phyloP scores from a whole-genome alignment of 2,113 vertebrate species.

The Thunnus thynnus region DNA sequence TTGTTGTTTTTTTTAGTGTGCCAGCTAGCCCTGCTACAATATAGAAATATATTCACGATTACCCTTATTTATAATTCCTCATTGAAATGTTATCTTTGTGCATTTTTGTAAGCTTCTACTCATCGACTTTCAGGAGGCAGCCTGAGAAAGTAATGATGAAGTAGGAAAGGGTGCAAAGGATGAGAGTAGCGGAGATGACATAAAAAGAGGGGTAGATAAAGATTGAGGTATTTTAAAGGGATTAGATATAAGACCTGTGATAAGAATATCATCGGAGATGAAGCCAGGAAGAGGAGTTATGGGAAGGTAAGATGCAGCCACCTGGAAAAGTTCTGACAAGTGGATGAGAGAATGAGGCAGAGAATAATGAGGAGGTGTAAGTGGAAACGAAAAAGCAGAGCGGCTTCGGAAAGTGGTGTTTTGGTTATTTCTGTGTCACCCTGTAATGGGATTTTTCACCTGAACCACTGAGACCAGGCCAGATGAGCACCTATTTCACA shows the following conservation, averaged over 20 bases:
- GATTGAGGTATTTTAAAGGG: constrained; percentile 38
- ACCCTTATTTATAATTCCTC: too few relatives aligned
- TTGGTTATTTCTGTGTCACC: constrained; percentile 71
- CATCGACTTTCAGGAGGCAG: too few relatives aligned
- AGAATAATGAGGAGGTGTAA: constrained; percentile 66
- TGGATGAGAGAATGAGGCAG: constrained; percentile 49
- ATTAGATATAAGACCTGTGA: constrained; percentile 58
- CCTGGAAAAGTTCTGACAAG: constrained; percentile 71
- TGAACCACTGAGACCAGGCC: constrained; percentile 65
- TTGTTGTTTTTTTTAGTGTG: too few relatives aligned
- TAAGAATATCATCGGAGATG: constrained; percentile 58
- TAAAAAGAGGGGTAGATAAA: constrained; percentile 20
- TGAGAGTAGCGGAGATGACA: constrained; percentile 3
- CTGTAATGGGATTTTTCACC: constrained; percentile 71
- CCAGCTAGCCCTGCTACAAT: too few relatives aligned
- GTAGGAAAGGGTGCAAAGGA: constrained; percentile 10
- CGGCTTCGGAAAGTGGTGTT: constrained; percentile 49
- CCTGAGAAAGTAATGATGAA: constrained; percentile 23
- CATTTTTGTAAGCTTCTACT: too few relatives aligned
- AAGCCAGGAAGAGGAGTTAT: constrained; percentile 29
- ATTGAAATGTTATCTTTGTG: too few relatives aligned
- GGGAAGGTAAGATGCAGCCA: constrained; percentile 59
- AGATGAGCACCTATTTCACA: constrained; percentile 72
- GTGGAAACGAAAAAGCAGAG: constrained; percentile 48
- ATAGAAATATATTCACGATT: too few relatives aligned